These are phyloP conservation scores for Sebastes trivittatus DNA, from an alignment of 2,797 vertebrate genomes.

Conservation along the genomic window DNA sequence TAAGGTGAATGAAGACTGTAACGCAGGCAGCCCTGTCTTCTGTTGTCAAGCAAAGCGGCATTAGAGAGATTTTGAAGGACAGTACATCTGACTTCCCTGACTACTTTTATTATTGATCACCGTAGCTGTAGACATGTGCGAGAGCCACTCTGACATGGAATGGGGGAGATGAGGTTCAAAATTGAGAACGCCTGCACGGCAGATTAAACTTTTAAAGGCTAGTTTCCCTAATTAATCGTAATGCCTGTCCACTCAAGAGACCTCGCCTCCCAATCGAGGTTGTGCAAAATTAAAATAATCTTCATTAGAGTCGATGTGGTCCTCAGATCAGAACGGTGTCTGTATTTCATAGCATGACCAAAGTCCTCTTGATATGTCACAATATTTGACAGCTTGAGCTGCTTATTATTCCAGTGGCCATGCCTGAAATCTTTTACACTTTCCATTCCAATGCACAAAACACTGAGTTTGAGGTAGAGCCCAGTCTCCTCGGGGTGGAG, in stretches of 20 bases:
- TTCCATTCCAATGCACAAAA: conserved; percentile 21
- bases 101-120: conserved; percentile 74
- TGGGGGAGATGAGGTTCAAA: conserved; percentile 22
- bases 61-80: conserved; percentile 74
- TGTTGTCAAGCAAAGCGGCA: conserved; percentile 69
- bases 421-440: conserved; percentile 2
- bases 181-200: conserved; percentile 43
- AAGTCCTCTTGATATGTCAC: conserved; percentile 14
- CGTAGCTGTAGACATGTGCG: conserved; percentile 40
- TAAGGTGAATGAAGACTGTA: conserved; percentile 72
- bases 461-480: conserved; percentile 13
- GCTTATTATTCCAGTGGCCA: neutral
- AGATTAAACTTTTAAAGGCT: conserved; percentile 61
- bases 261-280: conserved; percentile 8
- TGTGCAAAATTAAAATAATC: conserved; percentile 43
- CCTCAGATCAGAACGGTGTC: conserved; percentile 32
- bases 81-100: conserved; percentile 60
- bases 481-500: conserved; percentile 38
- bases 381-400: conserved; percentile 18
- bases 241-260: conserved; percentile 53
- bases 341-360: neutral
- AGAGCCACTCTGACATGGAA: conserved; percentile 37
- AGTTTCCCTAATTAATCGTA: conserved; percentile 65
- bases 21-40: conserved; percentile 66
- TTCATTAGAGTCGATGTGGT: conserved; percentile 48